Percentiles rank a stretch among this genome's conserved stretches.
phyloP scores from a whole-genome alignment of 1,140 invertebrate genomes.

The Bombus superbus region DNA sequence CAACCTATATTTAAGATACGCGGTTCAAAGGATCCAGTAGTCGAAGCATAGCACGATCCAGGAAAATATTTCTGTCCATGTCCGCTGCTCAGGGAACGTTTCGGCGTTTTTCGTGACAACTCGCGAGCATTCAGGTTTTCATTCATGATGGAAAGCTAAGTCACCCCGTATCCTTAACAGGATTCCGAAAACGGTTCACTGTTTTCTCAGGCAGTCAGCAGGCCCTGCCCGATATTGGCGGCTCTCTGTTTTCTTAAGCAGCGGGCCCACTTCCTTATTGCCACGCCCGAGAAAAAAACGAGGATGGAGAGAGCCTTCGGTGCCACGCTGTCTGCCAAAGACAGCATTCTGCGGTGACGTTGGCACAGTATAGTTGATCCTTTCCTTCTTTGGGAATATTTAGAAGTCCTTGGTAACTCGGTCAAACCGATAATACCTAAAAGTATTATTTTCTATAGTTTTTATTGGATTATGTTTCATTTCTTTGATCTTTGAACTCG shows the following conservation, averaged over 20 bases:
- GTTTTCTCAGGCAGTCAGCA: conserved; percentile 77
- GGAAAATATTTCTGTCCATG: conserved; percentile 2
- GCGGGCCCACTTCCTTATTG: conserved; percentile 80
- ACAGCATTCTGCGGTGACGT: conserved; percentile 28
- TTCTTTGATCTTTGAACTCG: neutral
- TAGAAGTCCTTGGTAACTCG: neutral
- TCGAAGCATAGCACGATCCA: neutral
- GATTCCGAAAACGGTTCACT: conserved; percentile 61
- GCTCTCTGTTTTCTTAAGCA: conserved; percentile 80
- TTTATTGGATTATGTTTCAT: neutral
- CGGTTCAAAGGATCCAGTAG: neutral
- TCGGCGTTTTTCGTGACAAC: neutral
- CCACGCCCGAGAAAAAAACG: conserved; percentile 63
- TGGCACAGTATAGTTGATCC: neutral
- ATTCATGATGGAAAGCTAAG: conserved; percentile 40
- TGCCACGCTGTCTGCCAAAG: conserved; percentile 79
- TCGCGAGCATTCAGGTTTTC: conserved; percentile 22
- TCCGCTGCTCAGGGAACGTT: neutral
- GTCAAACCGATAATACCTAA: too few species aligned
- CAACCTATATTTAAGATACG: neutral
- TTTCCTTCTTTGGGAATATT: neutral
- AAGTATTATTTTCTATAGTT: neutral
- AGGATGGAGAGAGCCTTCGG: conserved; percentile 66
- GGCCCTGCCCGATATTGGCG: conserved; percentile 77
- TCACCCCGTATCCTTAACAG: conserved; percentile 37